Evolutionary conservation across 1,140 invertebrate species (phyloP), one percentile per base, ranked within the genome.

Genomic region (Sarcophaga bullata): DNA sequence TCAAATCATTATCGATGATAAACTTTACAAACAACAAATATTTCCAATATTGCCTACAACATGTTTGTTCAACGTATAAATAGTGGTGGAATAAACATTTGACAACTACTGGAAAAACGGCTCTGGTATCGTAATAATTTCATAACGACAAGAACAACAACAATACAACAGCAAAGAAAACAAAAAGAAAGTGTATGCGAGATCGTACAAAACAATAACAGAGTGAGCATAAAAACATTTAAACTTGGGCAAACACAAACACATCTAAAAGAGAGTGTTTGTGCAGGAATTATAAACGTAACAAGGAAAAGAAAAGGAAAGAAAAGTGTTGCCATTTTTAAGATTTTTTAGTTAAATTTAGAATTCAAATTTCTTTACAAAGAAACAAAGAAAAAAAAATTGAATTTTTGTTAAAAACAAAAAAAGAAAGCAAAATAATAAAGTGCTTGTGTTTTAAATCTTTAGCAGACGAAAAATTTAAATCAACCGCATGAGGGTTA

Each of bases 401-500:
- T 37, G 25, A 2, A 2, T 37, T 37, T 37, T 37, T 4, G 25
- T 37, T 37, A 2, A 37, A 37, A 37, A 37, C 1, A 37, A 37
- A 37, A n/a, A 37, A 37, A 37, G 25, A 4, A 1, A 37, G 25
- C 25, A 37, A 37, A 37, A 37, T 37, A 37, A 37, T 4, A 37
- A 37, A 37, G 25, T 37, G 25, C 25, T 37, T 37, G 25, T 37
- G 25, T 37, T 37, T 37, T 37, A 37, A 37, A 37, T 37, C n/a
- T 52, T 76, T 15, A 76, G 25, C 25, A 76, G n/a, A 8, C 15
- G 6, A 76, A 49, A 49, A 49, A 48, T 76, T 76, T 15, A 58
- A 81, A 58, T 49, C 52, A 49, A 81, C 80, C 80, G 75, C 75
- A 78, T 78, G 75, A 50, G 75, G 75, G 75, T 78, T 78, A 49